Evolutionary conservation across 2,888 invertebrate genomes (phyloP).

Genomic region (Cantharis nigra): DNA sequence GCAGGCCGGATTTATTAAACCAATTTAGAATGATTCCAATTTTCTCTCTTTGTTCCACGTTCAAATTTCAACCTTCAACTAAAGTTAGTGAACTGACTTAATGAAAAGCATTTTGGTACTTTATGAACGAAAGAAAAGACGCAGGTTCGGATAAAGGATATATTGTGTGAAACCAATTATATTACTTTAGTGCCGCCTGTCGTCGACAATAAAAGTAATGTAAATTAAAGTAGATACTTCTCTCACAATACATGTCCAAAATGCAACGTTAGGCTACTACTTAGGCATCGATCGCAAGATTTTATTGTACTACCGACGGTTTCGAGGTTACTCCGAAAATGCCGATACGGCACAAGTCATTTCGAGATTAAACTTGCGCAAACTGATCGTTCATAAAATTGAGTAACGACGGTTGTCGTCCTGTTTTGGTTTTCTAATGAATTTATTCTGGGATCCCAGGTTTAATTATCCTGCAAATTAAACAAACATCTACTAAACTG

Average conservation of each 20-base stretch:
- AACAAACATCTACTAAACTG: not conserved
- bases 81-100: not conserved
- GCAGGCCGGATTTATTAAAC: conserved; percentile 23
- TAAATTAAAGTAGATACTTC: too few relatives aligned
- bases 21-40: conserved; percentile 10
- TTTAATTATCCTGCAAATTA: not conserved
- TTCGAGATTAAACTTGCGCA: too few relatives aligned
- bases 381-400: not conserved
- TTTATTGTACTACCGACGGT: too few relatives aligned
- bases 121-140: not conserved
- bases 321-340: too few relatives aligned
- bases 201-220: too few relatives aligned
- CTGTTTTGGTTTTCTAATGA: not conserved
- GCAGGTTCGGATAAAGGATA: too few relatives aligned
- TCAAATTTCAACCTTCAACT: conserved; percentile 10
- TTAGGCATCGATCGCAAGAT: too few relatives aligned
- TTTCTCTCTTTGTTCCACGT: conserved; percentile 18
- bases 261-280: too few relatives aligned
- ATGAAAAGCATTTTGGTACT: not conserved
- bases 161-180: too few relatives aligned
- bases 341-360: too few relatives aligned
- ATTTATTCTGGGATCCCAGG: not conserved
- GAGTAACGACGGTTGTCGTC: not conserved
- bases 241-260: too few relatives aligned
- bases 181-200: too few relatives aligned